A percentile compares a stretch with the other conserved stretches of the same genome.
phyloP scores from a whole-genome alignment of 2,113 vertebrate species.

The Anser cygnoides region DNA sequence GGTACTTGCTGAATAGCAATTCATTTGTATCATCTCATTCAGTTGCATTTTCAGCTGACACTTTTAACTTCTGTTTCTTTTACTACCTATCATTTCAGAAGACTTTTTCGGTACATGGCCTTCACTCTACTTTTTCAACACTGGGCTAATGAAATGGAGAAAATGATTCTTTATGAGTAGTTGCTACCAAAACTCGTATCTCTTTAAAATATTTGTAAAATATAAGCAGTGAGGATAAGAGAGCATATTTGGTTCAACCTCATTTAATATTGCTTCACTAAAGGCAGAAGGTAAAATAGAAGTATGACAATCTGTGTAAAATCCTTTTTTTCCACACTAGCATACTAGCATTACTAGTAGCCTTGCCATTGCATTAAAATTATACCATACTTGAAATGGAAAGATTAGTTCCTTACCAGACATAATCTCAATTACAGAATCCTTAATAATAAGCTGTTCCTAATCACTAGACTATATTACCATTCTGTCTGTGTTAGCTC shows the following conservation, averaged over 20 bases:
- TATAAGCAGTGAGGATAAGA: neutral
- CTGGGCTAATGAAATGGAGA: neutral
- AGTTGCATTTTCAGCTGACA: neutral
- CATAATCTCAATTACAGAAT: neutral
- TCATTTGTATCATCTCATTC: neutral
- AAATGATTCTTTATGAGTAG: neutral
- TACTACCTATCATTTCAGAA: neutral
- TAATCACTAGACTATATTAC: neutral
- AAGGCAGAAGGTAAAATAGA: neutral
- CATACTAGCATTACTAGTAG: neutral
- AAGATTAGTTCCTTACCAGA: neutral
- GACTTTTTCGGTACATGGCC: neutral
- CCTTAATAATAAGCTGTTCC: neutral
- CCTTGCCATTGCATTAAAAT: neutral
- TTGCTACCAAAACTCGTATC: neutral
- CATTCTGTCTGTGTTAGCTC: neutral
- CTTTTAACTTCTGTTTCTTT: neutral
- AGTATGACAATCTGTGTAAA: neutral
- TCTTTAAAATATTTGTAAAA: neutral
- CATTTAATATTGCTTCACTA: neutral
- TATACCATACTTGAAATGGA: neutral
- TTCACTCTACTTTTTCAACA: neutral
- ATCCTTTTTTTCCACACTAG: neutral
- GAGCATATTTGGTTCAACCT: neutral
- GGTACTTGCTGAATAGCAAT: neutral